Evolutionary conservation across 2,113 vertebrate species (phyloP).

Genomic region (Boleophthalmus pectinirostris): DNA sequence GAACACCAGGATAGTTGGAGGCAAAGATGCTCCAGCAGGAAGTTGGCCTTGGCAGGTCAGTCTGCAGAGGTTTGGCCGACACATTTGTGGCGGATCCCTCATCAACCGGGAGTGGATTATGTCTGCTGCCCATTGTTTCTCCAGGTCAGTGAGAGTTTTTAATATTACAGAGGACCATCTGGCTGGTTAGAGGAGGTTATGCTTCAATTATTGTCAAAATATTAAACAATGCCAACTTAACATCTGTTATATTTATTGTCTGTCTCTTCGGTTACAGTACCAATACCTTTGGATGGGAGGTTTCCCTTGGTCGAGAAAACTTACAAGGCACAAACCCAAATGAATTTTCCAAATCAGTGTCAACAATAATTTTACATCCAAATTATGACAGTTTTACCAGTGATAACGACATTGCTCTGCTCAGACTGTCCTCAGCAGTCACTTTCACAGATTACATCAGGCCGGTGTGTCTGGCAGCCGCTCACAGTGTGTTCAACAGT

Average conservation of each 20-base stretch:
- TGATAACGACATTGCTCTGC: slow-evolving; percentile 79
- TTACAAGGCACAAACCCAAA: slow-evolving; percentile 38
- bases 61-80: slow-evolving; percentile 36
- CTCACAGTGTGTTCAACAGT: slow-evolving; percentile 57
- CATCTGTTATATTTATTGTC: too few relatives aligned
- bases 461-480: slow-evolving; percentile 80
- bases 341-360: slow-evolving; percentile 40
- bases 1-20: slow-evolving; percentile 70
- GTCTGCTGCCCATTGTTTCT: slow-evolving; percentile 75
- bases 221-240: too few relatives aligned
- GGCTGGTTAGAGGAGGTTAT: not conserved
- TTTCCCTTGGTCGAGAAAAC: slow-evolving; percentile 51
- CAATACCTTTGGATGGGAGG: not conserved
- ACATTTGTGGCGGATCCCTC: slow-evolving; percentile 75
- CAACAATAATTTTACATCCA: slow-evolving; percentile 49
- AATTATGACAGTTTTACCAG: slow-evolving; percentile 47
- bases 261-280: not conserved
- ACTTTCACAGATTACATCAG: slow-evolving; percentile 72
- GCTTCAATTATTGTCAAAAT: not conserved
- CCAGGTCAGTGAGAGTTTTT: slow-evolving; percentile 2
- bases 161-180: too few relatives aligned
- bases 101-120: slow-evolving; percentile 74
- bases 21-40: slow-evolving; percentile 48
- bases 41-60: slow-evolving; percentile 77
- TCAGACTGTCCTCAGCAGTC: slow-evolving; percentile 67